These are phyloP conservation scores for Piezodorus guildinii DNA, from an alignment of 1,140 invertebrate species.

Conservation along the genomic window DNA sequence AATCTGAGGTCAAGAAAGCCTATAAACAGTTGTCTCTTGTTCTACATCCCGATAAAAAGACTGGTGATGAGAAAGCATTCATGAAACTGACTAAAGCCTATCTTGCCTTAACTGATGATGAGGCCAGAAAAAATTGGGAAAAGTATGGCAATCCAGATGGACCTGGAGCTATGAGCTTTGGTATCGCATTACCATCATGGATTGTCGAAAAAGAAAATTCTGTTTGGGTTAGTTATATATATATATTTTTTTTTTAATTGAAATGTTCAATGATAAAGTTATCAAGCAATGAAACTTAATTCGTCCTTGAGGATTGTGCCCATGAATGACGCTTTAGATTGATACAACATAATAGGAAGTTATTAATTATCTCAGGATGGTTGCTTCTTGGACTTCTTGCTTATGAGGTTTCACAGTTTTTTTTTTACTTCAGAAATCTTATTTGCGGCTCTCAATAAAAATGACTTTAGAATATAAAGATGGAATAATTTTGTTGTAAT, in stretches of 20 bases:
- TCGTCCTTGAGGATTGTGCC: too few relatives aligned
- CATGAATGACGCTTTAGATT: too few relatives aligned
- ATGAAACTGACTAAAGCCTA: slow-evolving; percentile 90
- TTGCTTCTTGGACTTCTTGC: slow-evolving; percentile 70
- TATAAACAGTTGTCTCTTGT: slow-evolving; percentile 88
- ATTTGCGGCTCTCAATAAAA: too few relatives aligned
- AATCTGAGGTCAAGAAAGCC: slow-evolving; percentile 85
- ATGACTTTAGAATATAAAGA: too few relatives aligned
- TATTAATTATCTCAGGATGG: slow-evolving; percentile 75
- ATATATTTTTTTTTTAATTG: too few relatives aligned
- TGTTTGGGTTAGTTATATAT: slow-evolving; percentile 63
- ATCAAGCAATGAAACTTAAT: too few relatives aligned
- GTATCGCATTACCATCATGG: slow-evolving; percentile 98
- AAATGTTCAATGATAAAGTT: too few relatives aligned
- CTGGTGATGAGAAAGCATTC: slow-evolving; percentile 93
- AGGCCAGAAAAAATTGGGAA: slow-evolving; percentile 94
- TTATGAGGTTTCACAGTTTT: slow-evolving; percentile 94
- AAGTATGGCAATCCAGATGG: slow-evolving; percentile 99
- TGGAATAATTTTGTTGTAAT: too few relatives aligned
- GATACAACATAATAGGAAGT: slow-evolving; percentile 50
- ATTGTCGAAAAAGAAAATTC: slow-evolving; percentile 99
- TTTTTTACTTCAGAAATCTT: too few relatives aligned
- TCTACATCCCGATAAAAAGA: slow-evolving; percentile 95
- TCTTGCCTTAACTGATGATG: slow-evolving; percentile 86
- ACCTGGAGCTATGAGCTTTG: slow-evolving; percentile 96